phyloP scores from a whole-genome alignment of 2,888 invertebrate species.

The Synanthedon tipuliformis region DNA sequence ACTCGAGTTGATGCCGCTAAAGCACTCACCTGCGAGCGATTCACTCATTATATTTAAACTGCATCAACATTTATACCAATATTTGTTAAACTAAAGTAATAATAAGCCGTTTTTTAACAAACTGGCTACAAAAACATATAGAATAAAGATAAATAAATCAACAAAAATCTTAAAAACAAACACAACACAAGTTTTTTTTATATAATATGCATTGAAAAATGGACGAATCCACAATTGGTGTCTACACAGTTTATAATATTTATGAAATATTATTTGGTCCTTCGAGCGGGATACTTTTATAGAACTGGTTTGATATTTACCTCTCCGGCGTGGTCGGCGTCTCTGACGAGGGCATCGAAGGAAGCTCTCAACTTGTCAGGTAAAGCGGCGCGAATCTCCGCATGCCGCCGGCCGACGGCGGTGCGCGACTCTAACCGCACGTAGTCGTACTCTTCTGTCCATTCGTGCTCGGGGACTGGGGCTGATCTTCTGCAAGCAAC shows the following conservation, averaged over 20 bases:
- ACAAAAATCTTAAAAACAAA: neutral
- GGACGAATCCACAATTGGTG: too few species aligned
- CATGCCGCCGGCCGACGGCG: conserved; percentile 76
- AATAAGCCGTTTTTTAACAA: neutral
- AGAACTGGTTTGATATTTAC: conserved; percentile 14
- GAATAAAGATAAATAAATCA: neutral
- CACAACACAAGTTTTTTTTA: neutral
- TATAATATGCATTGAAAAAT: too few species aligned
- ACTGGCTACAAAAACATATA: conserved; percentile 1
- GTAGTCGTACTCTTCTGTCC: conserved; percentile 91
- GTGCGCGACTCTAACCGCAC: conserved; percentile 86
- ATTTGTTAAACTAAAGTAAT: neutral
- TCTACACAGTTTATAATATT: too few species aligned
- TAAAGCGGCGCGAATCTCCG: conserved; percentile 78
- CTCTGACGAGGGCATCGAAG: conserved; percentile 80
- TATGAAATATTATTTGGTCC: too few species aligned
- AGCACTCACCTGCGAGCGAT: conserved; percentile 45
- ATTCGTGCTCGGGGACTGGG: conserved; percentile 64
- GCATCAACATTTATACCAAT: neutral
- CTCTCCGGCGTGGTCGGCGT: conserved; percentile 74
- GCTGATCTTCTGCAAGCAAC: conserved; percentile 38
- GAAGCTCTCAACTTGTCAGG: conserved; percentile 80
- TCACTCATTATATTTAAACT: neutral
- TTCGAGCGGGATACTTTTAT: too few species aligned
- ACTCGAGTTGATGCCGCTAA: conserved; percentile 66